These are phyloP conservation scores for Actias luna DNA, from an alignment of 2,888 invertebrate genomes.

Conservation along the genomic window DNA sequence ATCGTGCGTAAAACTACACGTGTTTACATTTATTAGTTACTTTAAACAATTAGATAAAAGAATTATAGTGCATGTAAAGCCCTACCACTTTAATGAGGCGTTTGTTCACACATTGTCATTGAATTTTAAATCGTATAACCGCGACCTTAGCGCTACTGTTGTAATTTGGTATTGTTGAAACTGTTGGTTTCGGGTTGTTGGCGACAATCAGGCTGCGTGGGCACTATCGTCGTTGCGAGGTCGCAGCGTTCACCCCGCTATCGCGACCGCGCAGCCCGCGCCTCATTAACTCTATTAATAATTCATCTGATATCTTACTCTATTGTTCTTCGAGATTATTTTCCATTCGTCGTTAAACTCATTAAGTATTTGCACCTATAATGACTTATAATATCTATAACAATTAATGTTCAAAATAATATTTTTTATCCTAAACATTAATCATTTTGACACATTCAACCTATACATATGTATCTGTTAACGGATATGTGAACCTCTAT, in stretches of 20 bases:
- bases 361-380: conserved; percentile 26
- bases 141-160: conserved; percentile 28
- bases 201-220: conserved; percentile 81
- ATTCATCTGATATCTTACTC: conserved; percentile 72
- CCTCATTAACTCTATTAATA: conserved; percentile 77
- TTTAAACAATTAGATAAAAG: conserved; percentile 39
- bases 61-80: conserved; percentile 26
- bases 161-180: conserved; percentile 41
- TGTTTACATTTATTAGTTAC: conserved; percentile 33
- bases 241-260: conserved; percentile 77
- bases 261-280: conserved; percentile 52
- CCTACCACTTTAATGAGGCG: conserved; percentile 17
- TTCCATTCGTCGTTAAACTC: conserved; percentile 43
- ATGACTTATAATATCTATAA: conserved; percentile 13
- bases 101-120: conserved; percentile 14
- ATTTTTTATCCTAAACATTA: not conserved
- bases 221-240: conserved; percentile 71
- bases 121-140: conserved; percentile 24
- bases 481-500: not conserved
- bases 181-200: conserved; percentile 55
- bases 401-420: not conserved
- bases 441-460: not conserved
- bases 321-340: conserved; percentile 69
- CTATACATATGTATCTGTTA: not conserved
- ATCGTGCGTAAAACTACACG: conserved; percentile 25